Evolutionary conservation across 2,888 invertebrate species (phyloP), one percentile per base, ranked within the genome.

Genomic region (Notodonta dromedarius): DNA sequence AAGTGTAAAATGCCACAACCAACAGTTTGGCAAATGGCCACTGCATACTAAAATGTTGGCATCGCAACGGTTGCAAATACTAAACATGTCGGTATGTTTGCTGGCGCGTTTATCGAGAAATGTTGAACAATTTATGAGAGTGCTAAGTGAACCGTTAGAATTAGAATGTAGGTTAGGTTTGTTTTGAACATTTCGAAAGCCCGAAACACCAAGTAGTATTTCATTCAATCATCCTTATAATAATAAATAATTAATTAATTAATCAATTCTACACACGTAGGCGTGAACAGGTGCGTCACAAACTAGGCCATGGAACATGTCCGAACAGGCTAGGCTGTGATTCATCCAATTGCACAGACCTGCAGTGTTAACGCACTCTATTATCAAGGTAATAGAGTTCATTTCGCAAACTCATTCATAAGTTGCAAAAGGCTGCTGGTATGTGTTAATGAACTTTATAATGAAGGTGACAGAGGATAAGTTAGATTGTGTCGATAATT

Each of bases 361-460:
- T 8, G 48, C 14, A 52, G 61, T 70, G 76, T 67, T 70, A 77
- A 67, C 69, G 73, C 77, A 73, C 73, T 69, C 32, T 76, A 76
- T 73, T 48, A 46, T 46, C 46, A 46, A n/a, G n/a, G 11, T 5
- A 2, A 46, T 46, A 46, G 46, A 46, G 46, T 46, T 46, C 46
- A 11, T 46, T 46, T n/a, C n/a, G 5, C n/a, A 0, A 5, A 5
- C 46, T n/a, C n/a, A 46, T 46, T 44, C 12, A 11, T 11, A 44
- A 12, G n/a, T 60, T 67, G 59, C 61, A 57, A 57, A 60, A 56
- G 13, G 51, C 42, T 40, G 39, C 50, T 57, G 60, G 55, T 58
- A 61, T 53, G 61, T 70, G 76, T 67, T 70, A 77, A 67, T 69
- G 73, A 78, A 73, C 73, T 69, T 40, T 76, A 76, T 73, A 44